A percentile compares a stretch with the other conserved stretches of the same genome.
phyloP scores from a whole-genome alignment of 2,797 vertebrate genomes.

The Amphiprion clarkii region DNA sequence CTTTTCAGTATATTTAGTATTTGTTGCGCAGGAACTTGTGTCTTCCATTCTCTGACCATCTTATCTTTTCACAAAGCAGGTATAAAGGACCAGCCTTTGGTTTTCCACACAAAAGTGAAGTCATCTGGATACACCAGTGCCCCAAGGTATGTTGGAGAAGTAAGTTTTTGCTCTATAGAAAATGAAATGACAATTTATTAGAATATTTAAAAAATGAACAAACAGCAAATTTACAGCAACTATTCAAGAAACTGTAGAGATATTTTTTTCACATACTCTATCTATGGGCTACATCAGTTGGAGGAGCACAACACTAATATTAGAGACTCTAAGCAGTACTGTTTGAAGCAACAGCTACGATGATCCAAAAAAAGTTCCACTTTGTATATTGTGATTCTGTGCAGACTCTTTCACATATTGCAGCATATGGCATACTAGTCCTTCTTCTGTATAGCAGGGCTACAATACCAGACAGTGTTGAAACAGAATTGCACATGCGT shows the following conservation, averaged over 20 bases:
- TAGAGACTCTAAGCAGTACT: too few species aligned
- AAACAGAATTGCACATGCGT: too few species aligned
- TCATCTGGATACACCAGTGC: slow-evolving; percentile 90
- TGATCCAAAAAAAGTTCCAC: too few species aligned
- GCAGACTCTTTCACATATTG: too few species aligned
- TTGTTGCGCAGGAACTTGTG: not conserved
- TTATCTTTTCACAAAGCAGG: slow-evolving; percentile 60
- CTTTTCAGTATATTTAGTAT: not conserved
- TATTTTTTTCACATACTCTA: too few species aligned
- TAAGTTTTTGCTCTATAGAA: slow-evolving; percentile 1
- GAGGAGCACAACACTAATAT: not conserved
- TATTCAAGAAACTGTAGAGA: not conserved
- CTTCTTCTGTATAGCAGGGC: too few species aligned
- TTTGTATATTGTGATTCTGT: too few species aligned
- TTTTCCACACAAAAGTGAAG: slow-evolving; percentile 90
- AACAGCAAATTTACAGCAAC: not conserved
- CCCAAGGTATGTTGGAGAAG: slow-evolving; percentile 84
- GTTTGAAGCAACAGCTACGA: too few species aligned
- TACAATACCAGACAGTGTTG: too few species aligned
- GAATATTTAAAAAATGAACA: not conserved
- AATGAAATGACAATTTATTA: slow-evolving; percentile 18
- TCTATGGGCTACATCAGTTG: not conserved
- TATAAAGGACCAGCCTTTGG: slow-evolving; percentile 86
- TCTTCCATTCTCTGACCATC: slow-evolving; percentile 2
- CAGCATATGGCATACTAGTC: too few species aligned